phyloP scores from a whole-genome alignment of 2,113 vertebrate genomes.

The Sula dactylatra region DNA sequence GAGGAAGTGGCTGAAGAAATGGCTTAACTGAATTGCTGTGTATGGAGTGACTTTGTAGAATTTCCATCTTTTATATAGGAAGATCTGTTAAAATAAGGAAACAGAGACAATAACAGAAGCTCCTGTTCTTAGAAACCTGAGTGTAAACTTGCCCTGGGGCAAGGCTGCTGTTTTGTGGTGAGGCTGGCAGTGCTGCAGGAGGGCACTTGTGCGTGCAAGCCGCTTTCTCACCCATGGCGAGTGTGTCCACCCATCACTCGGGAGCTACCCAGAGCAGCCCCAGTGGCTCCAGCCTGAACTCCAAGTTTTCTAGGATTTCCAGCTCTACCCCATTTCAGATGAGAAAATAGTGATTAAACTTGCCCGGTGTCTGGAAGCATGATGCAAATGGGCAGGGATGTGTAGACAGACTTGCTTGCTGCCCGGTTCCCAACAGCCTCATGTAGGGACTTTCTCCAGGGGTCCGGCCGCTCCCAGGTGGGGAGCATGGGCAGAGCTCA shows the following conservation, averaged over 20 bases:
- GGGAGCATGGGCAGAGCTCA: not conserved
- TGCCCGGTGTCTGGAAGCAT: not conserved
- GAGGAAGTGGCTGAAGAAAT: not conserved
- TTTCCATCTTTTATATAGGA: not conserved
- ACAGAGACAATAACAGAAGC: not conserved
- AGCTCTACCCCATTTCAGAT: not conserved
- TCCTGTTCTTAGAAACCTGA: not conserved
- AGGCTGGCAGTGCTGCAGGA: not conserved
- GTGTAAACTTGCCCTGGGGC: not conserved
- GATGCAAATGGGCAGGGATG: too few relatives aligned
- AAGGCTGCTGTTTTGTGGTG: not conserved
- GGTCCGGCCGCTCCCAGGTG: fast-evolving
- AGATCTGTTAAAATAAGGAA: not conserved
- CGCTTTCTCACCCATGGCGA: fast-evolving
- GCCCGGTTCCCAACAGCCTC: not conserved
- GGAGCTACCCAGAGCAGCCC: not conserved
- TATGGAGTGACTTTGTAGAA: not conserved
- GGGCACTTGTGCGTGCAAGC: not conserved
- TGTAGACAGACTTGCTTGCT: not conserved
- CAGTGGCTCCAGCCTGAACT: not conserved
- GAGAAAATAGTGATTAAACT: not conserved
- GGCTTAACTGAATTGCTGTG: not conserved
- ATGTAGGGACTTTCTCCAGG: fast-evolving
- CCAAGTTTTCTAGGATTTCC: not conserved
- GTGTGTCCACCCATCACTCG: fast-evolving